Conservation (phyloP, 2,888 invertebrate genomes). For the Dicranocentrus wangi region DNA sequence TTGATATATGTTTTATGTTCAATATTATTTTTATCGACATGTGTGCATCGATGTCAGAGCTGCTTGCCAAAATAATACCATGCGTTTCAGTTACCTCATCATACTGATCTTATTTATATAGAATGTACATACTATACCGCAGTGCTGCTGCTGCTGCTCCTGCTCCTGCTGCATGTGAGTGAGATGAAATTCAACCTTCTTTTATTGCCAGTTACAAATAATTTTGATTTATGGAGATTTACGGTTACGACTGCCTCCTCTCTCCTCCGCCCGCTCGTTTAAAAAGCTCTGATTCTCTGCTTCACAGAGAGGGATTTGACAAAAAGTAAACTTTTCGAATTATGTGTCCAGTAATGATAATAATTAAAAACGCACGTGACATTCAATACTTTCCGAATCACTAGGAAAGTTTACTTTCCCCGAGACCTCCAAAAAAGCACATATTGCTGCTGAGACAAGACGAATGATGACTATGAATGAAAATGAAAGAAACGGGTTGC, state of each 20-base stretch:
- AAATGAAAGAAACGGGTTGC: no score
- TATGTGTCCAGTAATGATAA: background rate
- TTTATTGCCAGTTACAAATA: slow-evolving; percentile 9
- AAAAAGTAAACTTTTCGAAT: background rate
- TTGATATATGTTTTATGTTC: background rate
- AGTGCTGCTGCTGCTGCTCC: background rate
- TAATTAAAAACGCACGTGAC: slow-evolving; percentile 7
- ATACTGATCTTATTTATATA: no score
- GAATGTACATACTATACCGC: slow-evolving; percentile 2
- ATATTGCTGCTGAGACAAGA: no score
- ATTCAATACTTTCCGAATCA: background rate
- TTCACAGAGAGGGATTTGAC: no score
- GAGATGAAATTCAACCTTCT: no score
- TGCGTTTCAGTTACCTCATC: no score
- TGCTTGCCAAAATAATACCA: slow-evolving; percentile 39
- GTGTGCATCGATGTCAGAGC: slow-evolving; percentile 33
- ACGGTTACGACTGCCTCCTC: background rate
- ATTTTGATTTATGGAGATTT: background rate
- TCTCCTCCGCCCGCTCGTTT: no score
- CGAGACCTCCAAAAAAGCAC: no score
- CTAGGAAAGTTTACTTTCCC: no score
- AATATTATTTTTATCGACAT: slow-evolving; percentile 14
- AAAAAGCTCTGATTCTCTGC: no score
- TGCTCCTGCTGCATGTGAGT: background rate
- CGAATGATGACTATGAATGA: no score